Percentiles rank a stretch among this genome's conserved stretches.
Conservation (phyloP, 2,113 vertebrate genomes). For the Nyctereutes procyonoides region DNA sequence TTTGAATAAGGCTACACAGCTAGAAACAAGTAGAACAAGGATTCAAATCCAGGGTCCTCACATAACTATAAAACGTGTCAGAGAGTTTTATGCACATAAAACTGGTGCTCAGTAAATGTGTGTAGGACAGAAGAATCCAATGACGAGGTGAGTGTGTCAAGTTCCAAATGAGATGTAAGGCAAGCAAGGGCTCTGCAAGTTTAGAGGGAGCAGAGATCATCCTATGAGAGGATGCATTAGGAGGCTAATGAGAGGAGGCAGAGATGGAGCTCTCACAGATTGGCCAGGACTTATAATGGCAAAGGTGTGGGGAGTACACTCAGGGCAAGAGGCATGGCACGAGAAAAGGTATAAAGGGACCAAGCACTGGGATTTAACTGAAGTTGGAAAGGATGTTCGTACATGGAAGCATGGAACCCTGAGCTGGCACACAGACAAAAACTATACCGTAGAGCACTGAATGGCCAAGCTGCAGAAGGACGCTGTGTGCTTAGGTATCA, state of each 20-base stretch:
- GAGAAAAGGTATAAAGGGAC: not conserved
- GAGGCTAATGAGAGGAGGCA: not conserved
- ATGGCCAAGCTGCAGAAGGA: not conserved
- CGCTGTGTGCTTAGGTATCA: fast-evolving
- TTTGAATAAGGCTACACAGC: not conserved
- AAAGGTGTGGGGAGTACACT: not conserved
- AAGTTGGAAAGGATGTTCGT: not conserved
- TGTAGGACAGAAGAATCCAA: not conserved
- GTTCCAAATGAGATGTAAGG: not conserved
- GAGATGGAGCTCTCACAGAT: not conserved
- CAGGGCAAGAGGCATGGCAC: not conserved
- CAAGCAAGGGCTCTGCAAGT: not conserved
- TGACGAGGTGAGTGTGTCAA: not conserved
- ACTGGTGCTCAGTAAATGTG: not conserved
- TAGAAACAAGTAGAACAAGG: not conserved
- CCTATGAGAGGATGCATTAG: not conserved
- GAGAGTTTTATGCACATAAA: not conserved
- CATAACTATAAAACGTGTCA: not conserved
- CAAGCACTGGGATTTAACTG: fast-evolving
- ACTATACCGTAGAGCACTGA: fast-evolving
- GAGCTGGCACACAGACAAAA: fast-evolving
- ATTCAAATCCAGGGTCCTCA: not conserved
- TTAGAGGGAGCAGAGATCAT: not conserved
- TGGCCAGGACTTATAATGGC: no score
- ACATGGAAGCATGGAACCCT: fast-evolving